Evolutionary conservation across 2,797 vertebrate genomes (phyloP).

Genomic region (Apogon hyalosoma): DNA sequence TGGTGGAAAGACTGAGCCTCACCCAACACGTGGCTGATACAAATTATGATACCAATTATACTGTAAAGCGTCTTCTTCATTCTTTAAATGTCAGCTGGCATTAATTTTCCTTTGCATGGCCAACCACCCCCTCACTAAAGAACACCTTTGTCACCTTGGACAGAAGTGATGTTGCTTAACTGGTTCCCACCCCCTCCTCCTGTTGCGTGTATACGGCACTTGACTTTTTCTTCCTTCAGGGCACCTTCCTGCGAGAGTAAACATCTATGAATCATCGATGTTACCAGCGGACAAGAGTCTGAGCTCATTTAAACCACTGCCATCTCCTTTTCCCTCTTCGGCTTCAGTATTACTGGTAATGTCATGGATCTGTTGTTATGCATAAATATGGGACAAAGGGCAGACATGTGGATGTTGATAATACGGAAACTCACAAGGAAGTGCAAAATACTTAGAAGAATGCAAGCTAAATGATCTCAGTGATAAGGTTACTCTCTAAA

Average conservation of each 20-base stretch:
- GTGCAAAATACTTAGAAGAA: neutral
- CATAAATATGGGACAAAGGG: conserved; percentile 3
- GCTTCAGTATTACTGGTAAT: conserved; percentile 9
- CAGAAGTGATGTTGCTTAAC: conserved; percentile 42
- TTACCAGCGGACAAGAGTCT: conserved; percentile 17
- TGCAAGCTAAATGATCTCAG: neutral
- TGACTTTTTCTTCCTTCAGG: conserved; percentile 30
- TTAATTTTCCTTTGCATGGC: conserved; percentile 23
- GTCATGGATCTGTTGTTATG: conserved; percentile 1
- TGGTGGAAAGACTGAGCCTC: conserved; percentile 9
- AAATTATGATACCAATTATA: neutral
- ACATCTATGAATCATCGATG: conserved; percentile 60
- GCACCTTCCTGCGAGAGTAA: conserved; percentile 34
- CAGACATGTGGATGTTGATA: neutral
- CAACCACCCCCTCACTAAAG: conserved; percentile 9
- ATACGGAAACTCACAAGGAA: neutral
- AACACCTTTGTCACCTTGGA: neutral
- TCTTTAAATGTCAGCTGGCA: conserved; percentile 26
- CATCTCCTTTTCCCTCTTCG: neutral
- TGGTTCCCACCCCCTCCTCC: conserved; percentile 40
- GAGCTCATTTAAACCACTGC: neutral
- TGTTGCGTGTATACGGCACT: conserved; percentile 2
- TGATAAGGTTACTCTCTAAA: neutral
- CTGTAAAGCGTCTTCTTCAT: neutral
- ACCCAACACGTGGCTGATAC: neutral